A percentile compares a stretch with the other conserved stretches of the same genome.
Conservation (phyloP, 2,113 vertebrate species). For the Sinocyclocheilus anshuiensis region DNA sequence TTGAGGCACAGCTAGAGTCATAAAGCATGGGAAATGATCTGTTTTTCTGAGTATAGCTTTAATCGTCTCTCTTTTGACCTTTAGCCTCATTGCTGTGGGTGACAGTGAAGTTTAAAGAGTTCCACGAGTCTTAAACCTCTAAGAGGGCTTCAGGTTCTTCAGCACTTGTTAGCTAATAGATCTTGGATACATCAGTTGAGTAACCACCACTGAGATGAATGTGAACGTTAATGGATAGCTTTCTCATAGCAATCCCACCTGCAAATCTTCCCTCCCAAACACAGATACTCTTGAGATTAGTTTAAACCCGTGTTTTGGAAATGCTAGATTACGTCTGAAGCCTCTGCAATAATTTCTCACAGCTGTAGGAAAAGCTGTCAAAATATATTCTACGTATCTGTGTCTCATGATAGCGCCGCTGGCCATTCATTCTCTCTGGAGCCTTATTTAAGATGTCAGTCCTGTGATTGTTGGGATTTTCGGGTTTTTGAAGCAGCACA, state of each 20-base stretch:
- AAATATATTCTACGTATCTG: conserved; percentile 46
- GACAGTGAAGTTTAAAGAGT: conserved; percentile 61
- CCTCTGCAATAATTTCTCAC: conserved; percentile 40
- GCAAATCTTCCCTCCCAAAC: background rate
- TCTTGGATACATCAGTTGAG: background rate
- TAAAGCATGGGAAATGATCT: conserved; percentile 55
- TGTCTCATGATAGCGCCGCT: conserved; percentile 15
- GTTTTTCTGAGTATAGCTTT: conserved; percentile 61
- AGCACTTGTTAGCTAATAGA: background rate
- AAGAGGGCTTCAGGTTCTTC: conserved; percentile 27
- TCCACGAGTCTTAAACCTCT: conserved; percentile 53
- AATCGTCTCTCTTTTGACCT: conserved; percentile 67
- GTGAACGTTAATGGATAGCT: background rate
- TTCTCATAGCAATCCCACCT: background rate
- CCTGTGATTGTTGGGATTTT: conserved; percentile 25
- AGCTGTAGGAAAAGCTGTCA: conserved; percentile 42
- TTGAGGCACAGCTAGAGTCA: conserved; percentile 36
- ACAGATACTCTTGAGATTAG: conserved; percentile 13
- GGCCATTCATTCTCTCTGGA: conserved; percentile 20
- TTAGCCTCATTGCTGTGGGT: conserved; percentile 55
- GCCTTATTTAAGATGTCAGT: conserved; percentile 31
- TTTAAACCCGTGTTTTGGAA: conserved; percentile 40
- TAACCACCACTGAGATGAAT: background rate
- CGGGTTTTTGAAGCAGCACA: background rate
- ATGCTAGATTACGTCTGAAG: conserved; percentile 41